Base-by-base conservation (phyloP, 2,113 vertebrate genomes). In the Onychostruthus taczanowskii region DNA sequence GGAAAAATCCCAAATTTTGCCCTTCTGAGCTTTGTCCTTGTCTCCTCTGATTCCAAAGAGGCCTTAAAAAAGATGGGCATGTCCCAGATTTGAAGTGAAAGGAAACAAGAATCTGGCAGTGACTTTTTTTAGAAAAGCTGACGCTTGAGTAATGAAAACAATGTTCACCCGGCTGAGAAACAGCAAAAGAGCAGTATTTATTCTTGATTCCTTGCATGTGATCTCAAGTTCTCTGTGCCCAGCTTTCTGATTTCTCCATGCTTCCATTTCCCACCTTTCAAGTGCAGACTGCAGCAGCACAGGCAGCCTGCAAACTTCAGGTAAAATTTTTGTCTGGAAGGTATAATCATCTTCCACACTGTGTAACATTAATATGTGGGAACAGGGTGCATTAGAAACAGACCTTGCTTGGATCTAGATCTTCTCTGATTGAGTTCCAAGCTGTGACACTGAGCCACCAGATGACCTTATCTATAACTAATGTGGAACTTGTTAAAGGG, bases 401-500 rank as follows among this genome's bases (percentile, higher is more conserved):
- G 62, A 92, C 50, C 43, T 97, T 79, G 59, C 46, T 70, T 94
- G 66, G 46, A 69, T 94, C 92, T 95, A 94, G 63, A 94, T 93
- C 55, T 90, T 87, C 92, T 73, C 83, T 96, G 84, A 87, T 67
- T 94, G 88, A 82, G 75, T 91, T 96, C 94, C 89, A 97, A 83
- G 67, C 94, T 97, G 89, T 87, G 87, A 95, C 81, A 89, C 47
- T 27, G 33, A 64, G 37, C 79, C 62, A 56, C 7, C 16, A 66
- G 74, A 30, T 87, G 58, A 97, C 77, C 86, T 96, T 89, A 94
- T 81, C 87, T 93, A 87, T 95, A 55, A 85, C 63, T 82, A 63
- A 52, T 14, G 49, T 75, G 87, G 86, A 89, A 93, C 77, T 97
- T 87, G 89, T 97, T 98, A 98, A 93, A 92, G 94, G 85, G 31